Evolutionary conservation across 2,888 invertebrate species (phyloP), one percentile per base, ranked within the genome.

Genomic region (Ectemnius cavifrons): DNA sequence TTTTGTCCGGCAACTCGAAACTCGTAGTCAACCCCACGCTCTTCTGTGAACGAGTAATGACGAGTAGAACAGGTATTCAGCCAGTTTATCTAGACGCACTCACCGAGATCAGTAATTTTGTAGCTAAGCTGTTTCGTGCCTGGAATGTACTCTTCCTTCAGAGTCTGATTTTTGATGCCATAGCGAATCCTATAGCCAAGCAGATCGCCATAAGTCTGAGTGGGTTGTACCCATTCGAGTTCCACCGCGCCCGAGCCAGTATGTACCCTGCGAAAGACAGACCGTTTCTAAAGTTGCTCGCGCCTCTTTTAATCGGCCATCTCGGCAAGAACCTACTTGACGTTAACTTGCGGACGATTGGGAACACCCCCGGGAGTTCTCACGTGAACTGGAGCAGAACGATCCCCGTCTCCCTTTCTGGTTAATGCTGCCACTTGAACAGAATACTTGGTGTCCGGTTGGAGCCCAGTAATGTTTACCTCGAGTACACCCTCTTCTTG

Each of bases 1-100:
- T 99, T 99, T 90, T 95, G 96, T 5, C 98, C 99, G 13, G 98
- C 96, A n/a, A 99, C 95, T 78, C 98, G 93, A 90, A 99, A 98
- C 91, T 99, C 99, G 91, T 99, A 99, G 84, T 96, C 96, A 0
- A 98, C 97, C 0, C 99, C 99, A 79, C 97, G 94, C 91, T 98
- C 98, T 92, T 84, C 79, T 77, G 63, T n/a, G 47, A 6, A 52
- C 52, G 37, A 37, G 37, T 37, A 37, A 37, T 52, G 5, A 23
- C 8, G 8, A 8, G 11, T 37, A 6, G 11, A 37, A 8, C 37
- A 37, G 5, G 5, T 37, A 4, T 6, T 8, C 1, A 37, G 1
- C 37, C 5, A 37, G 2, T 23, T 23, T 2, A 3, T 23, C 3
- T 3, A 3, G 2, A 23, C 23, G 37, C 4, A 16, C 85, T 84